phyloP scores from a whole-genome alignment of 2,888 invertebrate genomes.

The Dynastes maya region DNA sequence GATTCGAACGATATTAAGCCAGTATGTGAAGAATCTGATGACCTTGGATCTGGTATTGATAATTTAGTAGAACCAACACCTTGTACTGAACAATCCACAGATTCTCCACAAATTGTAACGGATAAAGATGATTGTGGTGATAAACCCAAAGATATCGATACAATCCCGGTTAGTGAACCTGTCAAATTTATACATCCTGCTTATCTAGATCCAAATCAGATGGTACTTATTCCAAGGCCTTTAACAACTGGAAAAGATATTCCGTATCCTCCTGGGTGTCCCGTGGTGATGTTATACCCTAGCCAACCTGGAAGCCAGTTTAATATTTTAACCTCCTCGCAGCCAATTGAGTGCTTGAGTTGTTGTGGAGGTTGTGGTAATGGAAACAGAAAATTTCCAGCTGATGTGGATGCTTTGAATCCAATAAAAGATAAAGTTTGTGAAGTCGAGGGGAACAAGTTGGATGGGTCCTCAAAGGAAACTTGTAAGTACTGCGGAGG shows the following conservation, averaged over 20 bases:
- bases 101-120: neutral
- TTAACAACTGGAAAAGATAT: neutral
- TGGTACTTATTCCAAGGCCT: neutral
- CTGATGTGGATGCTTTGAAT: slow-evolving; percentile 40
- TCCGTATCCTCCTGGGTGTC: neutral
- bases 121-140: neutral
- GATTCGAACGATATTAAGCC: too few species aligned
- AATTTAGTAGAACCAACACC: too few species aligned
- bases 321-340: slow-evolving; percentile 21
- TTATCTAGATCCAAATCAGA: neutral
- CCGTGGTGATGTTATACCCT: neutral
- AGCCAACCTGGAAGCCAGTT: neutral
- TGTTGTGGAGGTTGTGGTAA: neutral
- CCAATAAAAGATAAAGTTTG: neutral
- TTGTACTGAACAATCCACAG: neutral
- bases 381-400: neutral
- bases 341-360: slow-evolving; percentile 1
- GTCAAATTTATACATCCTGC: neutral
- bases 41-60: too few species aligned
- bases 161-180: neutral
- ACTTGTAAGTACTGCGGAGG: neutral
- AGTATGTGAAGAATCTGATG: too few species aligned
- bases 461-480: neutral
- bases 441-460: neutral
- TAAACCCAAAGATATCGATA: neutral